These are phyloP conservation scores for Chelonus formosanus DNA, from an alignment of 2,888 invertebrate species.

Conservation along the genomic window DNA sequence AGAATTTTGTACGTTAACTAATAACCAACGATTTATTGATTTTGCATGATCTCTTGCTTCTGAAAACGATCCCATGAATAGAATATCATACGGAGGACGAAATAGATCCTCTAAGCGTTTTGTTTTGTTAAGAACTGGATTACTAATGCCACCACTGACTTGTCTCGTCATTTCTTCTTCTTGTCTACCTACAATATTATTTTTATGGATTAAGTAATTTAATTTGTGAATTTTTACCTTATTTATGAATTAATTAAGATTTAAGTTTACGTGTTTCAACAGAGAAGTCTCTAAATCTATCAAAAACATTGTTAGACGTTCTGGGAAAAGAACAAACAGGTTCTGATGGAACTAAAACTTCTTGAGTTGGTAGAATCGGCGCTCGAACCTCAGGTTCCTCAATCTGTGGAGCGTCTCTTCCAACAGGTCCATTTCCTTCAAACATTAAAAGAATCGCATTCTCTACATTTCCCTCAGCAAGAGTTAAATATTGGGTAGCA, in stretches of 20 bases:
- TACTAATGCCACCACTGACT: constrained; percentile 51
- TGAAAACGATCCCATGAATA: constrained; percentile 71
- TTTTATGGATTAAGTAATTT: neutral
- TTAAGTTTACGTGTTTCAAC: constrained; percentile 58
- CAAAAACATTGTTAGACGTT: constrained; percentile 57
- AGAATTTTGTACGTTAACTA: constrained; percentile 77
- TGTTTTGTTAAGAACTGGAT: constrained; percentile 60
- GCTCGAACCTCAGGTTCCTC: constrained; percentile 55
- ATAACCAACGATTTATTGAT: constrained; percentile 71
- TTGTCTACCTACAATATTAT: constrained; percentile 53
- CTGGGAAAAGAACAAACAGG: constrained; percentile 55
- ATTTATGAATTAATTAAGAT: too few species aligned
- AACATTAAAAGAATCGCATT: constrained; percentile 59
- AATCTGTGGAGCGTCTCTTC: constrained; percentile 17
- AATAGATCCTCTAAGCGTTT: constrained; percentile 74
- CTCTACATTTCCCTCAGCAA: constrained; percentile 61
- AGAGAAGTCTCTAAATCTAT: constrained; percentile 61
- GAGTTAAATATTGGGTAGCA: constrained; percentile 55
- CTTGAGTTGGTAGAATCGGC: constrained; percentile 60
- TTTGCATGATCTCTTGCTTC: constrained; percentile 70
- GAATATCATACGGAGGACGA: constrained; percentile 74
- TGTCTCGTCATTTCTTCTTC: constrained; percentile 61
- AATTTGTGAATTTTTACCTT: too few species aligned
- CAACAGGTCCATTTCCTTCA: constrained; percentile 49
- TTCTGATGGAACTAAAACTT: constrained; percentile 59